Evolutionary conservation across 1,140 invertebrate genomes (phyloP).

Genomic region (Melipona quadrifasciata): DNA sequence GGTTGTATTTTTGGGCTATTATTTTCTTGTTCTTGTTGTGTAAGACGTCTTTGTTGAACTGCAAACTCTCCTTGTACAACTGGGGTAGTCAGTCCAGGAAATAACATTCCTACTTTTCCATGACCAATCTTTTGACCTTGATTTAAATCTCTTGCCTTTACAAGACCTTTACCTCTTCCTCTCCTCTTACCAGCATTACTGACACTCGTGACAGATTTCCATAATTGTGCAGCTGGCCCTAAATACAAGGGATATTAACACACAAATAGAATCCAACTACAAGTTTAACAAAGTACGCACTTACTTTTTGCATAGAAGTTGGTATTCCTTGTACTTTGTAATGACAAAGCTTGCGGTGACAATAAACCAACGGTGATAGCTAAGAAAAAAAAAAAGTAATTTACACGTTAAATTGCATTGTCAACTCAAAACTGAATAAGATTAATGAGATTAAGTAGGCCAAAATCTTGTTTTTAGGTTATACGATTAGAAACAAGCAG

Average conservation of each 20-base stretch:
- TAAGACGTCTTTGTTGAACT: constrained; percentile 86
- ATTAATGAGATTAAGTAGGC: not conserved
- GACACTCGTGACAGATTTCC: constrained; percentile 96
- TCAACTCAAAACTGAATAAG: not conserved
- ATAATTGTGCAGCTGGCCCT: constrained; percentile 92
- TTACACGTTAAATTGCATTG: not conserved
- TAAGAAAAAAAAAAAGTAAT: constrained; percentile 54
- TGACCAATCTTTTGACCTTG: constrained; percentile 94
- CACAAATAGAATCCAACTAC: not conserved
- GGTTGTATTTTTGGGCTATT: constrained; percentile 84
- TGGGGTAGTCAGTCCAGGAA: constrained; percentile 95
- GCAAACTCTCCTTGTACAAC: constrained; percentile 90
- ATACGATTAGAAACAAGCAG: not conserved
- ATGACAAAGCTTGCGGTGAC: constrained; percentile 54
- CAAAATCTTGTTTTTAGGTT: not conserved
- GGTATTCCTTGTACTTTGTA: constrained; percentile 67
- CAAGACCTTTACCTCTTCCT: constrained; percentile 93
- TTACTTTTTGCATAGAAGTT: constrained; percentile 84
- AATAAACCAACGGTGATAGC: constrained; percentile 38
- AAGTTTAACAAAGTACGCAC: constrained; percentile 34
- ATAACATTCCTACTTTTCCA: constrained; percentile 92
- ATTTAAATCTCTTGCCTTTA: constrained; percentile 93
- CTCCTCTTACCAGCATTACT: constrained; percentile 97
- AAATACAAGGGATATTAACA: constrained; percentile 36
- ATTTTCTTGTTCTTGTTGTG: constrained; percentile 87